phyloP scores from a whole-genome alignment of 2,888 invertebrate species.

The Lasioglossum calceatum region DNA sequence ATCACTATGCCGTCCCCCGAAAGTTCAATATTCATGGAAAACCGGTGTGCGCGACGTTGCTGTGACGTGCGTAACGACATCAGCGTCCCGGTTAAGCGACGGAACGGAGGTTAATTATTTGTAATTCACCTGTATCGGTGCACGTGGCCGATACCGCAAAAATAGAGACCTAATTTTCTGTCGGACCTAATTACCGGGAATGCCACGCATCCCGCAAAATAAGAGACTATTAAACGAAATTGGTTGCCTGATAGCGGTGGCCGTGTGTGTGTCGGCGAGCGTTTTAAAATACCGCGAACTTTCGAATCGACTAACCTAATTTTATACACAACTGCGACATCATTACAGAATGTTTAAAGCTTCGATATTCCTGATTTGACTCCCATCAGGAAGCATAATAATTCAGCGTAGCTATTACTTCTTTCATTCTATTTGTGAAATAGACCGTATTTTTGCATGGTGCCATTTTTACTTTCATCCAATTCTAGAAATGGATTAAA shows the following conservation, averaged over 20 bases:
- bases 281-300: background rate
- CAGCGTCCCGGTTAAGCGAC: constrained; percentile 15
- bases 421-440: too few relatives aligned
- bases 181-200: constrained; percentile 66
- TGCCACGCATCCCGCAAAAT: constrained; percentile 3
- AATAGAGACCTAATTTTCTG: constrained; percentile 33
- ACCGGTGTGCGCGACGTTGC: background rate
- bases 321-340: background rate
- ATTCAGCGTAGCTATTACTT: background rate
- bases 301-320: background rate
- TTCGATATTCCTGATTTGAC: background rate
- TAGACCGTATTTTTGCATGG: background rate
- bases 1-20: background rate
- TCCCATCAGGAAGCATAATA: background rate
- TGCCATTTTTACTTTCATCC: background rate
- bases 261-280: too few relatives aligned
- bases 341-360: background rate
- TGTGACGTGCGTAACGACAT: background rate
- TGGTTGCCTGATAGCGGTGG: background rate
- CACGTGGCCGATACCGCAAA: constrained; percentile 66
- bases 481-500: background rate
- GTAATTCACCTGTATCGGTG: constrained; percentile 52
- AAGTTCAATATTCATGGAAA: constrained; percentile 15
- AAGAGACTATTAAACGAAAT: constrained; percentile 10
- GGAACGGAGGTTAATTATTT: constrained; percentile 38